Evolutionary conservation across 92 coral and sea anemone species (phyloP), one percentile per base, ranked within the genome.

Genomic region (Parazoanthus swiftii): DNA sequence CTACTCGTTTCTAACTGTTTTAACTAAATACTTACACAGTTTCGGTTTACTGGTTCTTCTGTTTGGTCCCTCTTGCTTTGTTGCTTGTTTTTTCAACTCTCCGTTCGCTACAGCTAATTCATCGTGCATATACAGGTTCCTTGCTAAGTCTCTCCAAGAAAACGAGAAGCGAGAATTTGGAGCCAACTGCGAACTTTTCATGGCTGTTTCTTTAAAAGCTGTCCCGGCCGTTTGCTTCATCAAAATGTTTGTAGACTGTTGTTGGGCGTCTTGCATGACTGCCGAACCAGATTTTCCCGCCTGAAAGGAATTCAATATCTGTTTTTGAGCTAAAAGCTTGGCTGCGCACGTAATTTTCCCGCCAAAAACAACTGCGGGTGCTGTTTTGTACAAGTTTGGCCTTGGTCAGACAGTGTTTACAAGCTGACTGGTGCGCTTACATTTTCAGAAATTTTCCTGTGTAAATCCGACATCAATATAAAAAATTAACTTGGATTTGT

Each of bases 201-300:
- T 84, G 44, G 67, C 67, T 46, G 78, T 26, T 70, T 84, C 87
- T 7, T 44, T 84, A 20, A 13, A 8, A 44, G 66, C 72, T 18
- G 87, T 82, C 16, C 86, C 76, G 37, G 86, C 76, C 13, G 86
- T 48, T 50, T 70, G 87, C 87, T 72, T 84, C 58, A 73, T 84
- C 87, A 44, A 26, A 44, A 48, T 6, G 77, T 73, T 71, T 25
- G 87, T 16, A 43, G 87, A 11, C 29, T 84, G 87, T 36, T 84
- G 87, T 48, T 84, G 79, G 1, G 42, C 87, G 79, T 84, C 87
- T 84, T 84, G 87, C 87, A 84, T 84, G 87, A 73, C 67, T 84
- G 79, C 15, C 56, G 63, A 76, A 18, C 43, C 39, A 70, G 87
- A 14, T 84, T 71, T 84, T 71, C 87, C 79, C 75, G 79, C 87